These are phyloP conservation scores for Pachyrhynchus sulphureomaculatus DNA, from an alignment of 1,140 invertebrate genomes.

Conservation along the genomic window DNA sequence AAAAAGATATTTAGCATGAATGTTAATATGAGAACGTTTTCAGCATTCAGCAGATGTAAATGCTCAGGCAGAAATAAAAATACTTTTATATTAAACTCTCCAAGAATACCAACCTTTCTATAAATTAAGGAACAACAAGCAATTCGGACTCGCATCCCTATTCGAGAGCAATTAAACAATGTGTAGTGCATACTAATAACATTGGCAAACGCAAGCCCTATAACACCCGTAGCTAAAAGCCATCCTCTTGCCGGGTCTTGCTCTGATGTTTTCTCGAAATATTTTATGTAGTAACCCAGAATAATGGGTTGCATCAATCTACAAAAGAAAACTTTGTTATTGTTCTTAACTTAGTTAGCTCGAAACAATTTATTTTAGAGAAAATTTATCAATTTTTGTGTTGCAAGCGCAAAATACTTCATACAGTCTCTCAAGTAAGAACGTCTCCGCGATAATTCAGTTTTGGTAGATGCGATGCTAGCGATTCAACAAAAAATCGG, in stretches of 20 bases:
- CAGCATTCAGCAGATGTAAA: neutral
- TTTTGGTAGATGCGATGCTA: no score
- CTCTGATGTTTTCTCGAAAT: constrained; percentile 41
- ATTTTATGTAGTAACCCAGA: constrained; percentile 50
- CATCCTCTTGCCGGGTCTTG: constrained; percentile 48
- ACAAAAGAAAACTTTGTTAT: constrained; percentile 20
- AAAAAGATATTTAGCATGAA: constrained; percentile 13
- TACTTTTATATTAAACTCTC: no score
- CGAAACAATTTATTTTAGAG: no score
- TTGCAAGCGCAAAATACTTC: no score
- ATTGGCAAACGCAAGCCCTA: constrained; percentile 50
- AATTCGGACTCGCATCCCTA: constrained; percentile 58
- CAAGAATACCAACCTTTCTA: constrained; percentile 55
- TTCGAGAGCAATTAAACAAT: constrained; percentile 50
- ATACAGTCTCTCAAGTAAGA: no score
- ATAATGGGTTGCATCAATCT: constrained; percentile 41
- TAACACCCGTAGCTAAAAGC: constrained; percentile 52
- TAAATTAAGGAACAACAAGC: constrained; percentile 59
- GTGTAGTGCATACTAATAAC: constrained; percentile 53
- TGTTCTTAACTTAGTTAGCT: no score
- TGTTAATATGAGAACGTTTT: neutral
- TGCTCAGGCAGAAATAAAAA: neutral
- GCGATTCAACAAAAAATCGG: no score
- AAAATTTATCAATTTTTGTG: no score
- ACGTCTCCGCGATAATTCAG: no score